Evolutionary conservation across 2,797 vertebrate species (phyloP).

Genomic region (Poeciliopsis gracilis): DNA sequence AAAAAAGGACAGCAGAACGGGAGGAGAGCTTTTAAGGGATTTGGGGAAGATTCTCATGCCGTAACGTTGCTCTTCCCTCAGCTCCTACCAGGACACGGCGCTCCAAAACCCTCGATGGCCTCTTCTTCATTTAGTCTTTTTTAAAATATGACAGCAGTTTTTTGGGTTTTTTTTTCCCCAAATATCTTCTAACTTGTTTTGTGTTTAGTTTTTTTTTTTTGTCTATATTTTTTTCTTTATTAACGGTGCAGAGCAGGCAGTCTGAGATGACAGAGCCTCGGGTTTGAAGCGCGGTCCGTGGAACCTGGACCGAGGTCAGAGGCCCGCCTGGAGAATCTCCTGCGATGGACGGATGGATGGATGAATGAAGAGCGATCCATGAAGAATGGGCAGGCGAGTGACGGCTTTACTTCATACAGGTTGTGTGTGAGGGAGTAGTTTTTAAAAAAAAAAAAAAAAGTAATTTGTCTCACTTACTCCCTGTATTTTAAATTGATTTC

Average conservation of each 20-base stretch:
- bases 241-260: constrained; percentile 35
- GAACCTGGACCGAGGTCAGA: constrained; percentile 50
- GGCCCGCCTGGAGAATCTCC: constrained; percentile 37
- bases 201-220: neutral
- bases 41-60: constrained; percentile 81
- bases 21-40: constrained; percentile 82
- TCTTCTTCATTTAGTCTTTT: constrained; percentile 43
- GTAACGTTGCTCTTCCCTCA: constrained; percentile 70
- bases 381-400: constrained; percentile 74
- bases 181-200: constrained; percentile 16
- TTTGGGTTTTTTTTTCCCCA: neutral
- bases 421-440: neutral
- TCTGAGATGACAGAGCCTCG: constrained; percentile 67
- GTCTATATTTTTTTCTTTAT: constrained; percentile 44
- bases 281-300: constrained; percentile 19
- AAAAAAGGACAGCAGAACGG: constrained; percentile 51
- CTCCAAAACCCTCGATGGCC: constrained; percentile 53
- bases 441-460: too few species aligned
- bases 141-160: constrained; percentile 20
- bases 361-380: constrained; percentile 49
- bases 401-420: neutral
- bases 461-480: neutral
- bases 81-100: constrained; percentile 53
- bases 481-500: neutral
- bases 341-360: constrained; percentile 56